Conservation (phyloP, 1,140 invertebrate genomes). For the Drosophila repletoides region DNA sequence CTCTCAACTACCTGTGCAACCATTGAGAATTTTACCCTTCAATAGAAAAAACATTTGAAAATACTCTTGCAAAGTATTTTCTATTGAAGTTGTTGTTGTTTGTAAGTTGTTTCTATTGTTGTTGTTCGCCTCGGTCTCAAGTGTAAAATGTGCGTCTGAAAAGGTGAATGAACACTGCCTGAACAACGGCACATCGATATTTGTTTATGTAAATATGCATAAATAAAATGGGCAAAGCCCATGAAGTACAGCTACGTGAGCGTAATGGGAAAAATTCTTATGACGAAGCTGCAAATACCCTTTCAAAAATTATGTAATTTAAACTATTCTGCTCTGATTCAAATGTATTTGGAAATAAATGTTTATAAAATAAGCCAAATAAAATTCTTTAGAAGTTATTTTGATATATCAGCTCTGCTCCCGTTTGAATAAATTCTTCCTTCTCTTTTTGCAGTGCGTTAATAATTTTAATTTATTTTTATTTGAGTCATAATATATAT, state of each 20-base stretch:
- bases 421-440: no score
- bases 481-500: no score
- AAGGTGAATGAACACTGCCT: slow-evolving; percentile 41
- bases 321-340: no score
- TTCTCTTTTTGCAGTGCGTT: no score
- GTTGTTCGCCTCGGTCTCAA: slow-evolving; percentile 29
- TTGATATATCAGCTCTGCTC: no score
- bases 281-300: no score
- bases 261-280: slow-evolving; percentile 2
- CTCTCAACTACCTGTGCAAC: slow-evolving; percentile 9
- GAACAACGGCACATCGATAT: slow-evolving; percentile 4
- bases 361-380: no score
- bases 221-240: slow-evolving; percentile 38
- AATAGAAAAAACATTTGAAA: slow-evolving; percentile 23
- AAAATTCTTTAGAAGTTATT: no score
- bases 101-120: background rate
- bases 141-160: slow-evolving; percentile 31
- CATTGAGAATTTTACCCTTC: background rate
- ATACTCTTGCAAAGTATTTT: slow-evolving; percentile 15
- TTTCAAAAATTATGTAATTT: no score
- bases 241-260: slow-evolving; percentile 48
- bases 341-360: no score
- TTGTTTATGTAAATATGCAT: slow-evolving; percentile 51
- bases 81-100: slow-evolving; percentile 7
- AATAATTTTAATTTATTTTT: no score